phyloP scores from a whole-genome alignment of 2,888 invertebrate genomes.

The Acholoe squamosa region DNA sequence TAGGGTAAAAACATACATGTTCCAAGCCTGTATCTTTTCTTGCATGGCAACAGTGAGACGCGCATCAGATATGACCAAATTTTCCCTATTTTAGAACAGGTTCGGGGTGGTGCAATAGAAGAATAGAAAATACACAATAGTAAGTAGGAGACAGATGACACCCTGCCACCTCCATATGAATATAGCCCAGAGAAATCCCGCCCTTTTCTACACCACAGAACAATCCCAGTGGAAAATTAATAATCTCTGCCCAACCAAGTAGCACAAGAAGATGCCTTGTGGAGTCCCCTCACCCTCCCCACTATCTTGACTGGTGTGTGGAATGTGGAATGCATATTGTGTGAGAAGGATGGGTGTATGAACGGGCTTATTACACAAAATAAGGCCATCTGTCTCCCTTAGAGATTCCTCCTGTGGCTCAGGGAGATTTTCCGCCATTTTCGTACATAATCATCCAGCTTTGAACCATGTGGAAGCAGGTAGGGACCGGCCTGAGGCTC shows the following conservation, averaged over 20 bases:
- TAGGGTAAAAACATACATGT: too few species aligned
- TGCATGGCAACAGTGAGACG: too few species aligned
- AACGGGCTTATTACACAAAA: not conserved
- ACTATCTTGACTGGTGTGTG: not conserved
- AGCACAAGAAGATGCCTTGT: conserved; percentile 36
- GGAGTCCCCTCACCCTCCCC: not conserved
- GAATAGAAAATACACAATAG: too few species aligned
- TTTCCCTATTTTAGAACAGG: too few species aligned
- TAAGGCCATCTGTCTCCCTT: conserved; percentile 40
- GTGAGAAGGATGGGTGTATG: not conserved
- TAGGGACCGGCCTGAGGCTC: not conserved
- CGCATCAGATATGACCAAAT: too few species aligned
- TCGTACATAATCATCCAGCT: conserved; percentile 21
- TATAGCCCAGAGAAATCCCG: not conserved
- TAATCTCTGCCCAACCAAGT: not conserved
- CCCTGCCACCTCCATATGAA: not conserved
- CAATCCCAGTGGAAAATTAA: conserved; percentile 47
- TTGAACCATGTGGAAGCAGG: conserved; percentile 20
- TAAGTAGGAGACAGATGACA: too few species aligned
- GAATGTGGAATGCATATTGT: conserved; percentile 8
- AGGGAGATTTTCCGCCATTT: conserved; percentile 13
- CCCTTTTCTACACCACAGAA: conserved; percentile 7
- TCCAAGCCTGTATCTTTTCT: too few species aligned
- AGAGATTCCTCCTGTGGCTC: not conserved
- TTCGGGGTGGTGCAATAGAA: too few species aligned